Evolutionary conservation across 2,113 vertebrate species (phyloP).

Genomic region (Oriolus oriolus): DNA sequence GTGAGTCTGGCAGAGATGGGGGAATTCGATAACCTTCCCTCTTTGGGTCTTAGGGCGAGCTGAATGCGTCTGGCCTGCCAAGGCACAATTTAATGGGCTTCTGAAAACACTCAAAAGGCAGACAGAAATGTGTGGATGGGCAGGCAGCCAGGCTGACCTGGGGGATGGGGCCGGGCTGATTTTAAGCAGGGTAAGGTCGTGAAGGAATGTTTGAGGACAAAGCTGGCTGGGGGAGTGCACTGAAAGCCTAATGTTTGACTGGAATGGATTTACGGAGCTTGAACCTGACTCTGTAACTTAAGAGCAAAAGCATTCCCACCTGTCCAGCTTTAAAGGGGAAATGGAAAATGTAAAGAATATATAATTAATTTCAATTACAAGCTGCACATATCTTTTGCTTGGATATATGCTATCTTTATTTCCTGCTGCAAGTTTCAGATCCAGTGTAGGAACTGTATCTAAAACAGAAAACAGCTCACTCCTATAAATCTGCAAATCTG

Average conservation of each 20-base stretch:
- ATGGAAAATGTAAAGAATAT: conserved; percentile 75
- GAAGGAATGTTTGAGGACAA: conserved; percentile 79
- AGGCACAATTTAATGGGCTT: conserved; percentile 85
- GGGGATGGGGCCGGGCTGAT: conserved; percentile 72
- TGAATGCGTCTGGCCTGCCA: conserved; percentile 83
- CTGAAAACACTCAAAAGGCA: conserved; percentile 86
- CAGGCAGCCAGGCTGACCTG: conserved; percentile 79
- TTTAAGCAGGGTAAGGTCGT: conserved; percentile 77
- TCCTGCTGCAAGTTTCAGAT: conserved; percentile 37
- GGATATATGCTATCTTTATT: conserved; percentile 53
- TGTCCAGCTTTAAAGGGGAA: conserved; percentile 70
- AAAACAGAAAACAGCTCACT: conserved; percentile 33
- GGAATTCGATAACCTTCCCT: conserved; percentile 83
- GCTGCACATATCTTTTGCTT: conserved; percentile 44
- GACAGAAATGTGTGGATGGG: conserved; percentile 85
- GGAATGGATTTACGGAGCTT: conserved; percentile 69
- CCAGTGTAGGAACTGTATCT: conserved; percentile 20
- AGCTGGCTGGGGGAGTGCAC: conserved; percentile 66
- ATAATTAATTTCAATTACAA: conserved; percentile 79
- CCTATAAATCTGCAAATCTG: not conserved
- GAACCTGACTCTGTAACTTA: conserved; percentile 64
- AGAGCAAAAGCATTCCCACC: conserved; percentile 73
- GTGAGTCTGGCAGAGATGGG: conserved; percentile 73
- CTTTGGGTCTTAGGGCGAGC: conserved; percentile 78
- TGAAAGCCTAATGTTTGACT: conserved; percentile 59